Percentiles rank a stretch among this genome's conserved stretches.
phyloP scores from a whole-genome alignment of 2,888 invertebrate genomes.

The Calephelis perditalis region DNA sequence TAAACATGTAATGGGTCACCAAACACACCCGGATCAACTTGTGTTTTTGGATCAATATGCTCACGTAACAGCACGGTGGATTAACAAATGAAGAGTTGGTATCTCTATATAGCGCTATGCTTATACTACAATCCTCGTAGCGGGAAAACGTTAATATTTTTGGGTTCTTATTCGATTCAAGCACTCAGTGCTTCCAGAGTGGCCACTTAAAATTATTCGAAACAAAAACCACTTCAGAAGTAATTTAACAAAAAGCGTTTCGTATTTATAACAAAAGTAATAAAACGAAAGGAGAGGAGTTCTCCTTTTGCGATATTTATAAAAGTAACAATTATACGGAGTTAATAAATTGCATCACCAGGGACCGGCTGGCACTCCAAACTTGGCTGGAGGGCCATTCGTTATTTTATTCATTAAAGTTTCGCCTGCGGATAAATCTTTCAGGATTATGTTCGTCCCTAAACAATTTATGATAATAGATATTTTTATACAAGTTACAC shows the following conservation, averaged over 20 bases:
- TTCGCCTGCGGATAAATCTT: conserved; percentile 2
- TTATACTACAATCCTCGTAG: too few relatives aligned
- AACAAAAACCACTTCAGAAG: not conserved
- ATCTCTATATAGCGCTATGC: too few relatives aligned
- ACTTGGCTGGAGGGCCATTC: not conserved
- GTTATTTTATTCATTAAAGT: conserved; percentile 8
- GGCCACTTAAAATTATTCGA: not conserved
- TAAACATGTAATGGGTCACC: too few relatives aligned
- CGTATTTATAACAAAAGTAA: conserved; percentile 4
- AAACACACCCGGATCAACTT: too few relatives aligned
- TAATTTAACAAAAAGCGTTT: conserved; percentile 8
- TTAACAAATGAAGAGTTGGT: too few relatives aligned
- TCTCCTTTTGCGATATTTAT: not conserved
- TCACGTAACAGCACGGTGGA: too few relatives aligned
- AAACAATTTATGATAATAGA: not conserved
- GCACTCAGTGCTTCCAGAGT: too few relatives aligned
- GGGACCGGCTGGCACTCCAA: conserved; percentile 4
- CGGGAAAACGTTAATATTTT: too few relatives aligned
- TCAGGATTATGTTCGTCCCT: not conserved
- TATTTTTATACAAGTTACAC: not conserved
- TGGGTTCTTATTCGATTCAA: too few relatives aligned
- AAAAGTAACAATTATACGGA: conserved; percentile 4
- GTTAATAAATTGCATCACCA: conserved; percentile 7
- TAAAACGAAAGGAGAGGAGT: not conserved
- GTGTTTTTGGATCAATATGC: too few relatives aligned